Evolutionary conservation across 2,113 vertebrate genomes (phyloP).

Genomic region (Aspiorhynchus laticeps): DNA sequence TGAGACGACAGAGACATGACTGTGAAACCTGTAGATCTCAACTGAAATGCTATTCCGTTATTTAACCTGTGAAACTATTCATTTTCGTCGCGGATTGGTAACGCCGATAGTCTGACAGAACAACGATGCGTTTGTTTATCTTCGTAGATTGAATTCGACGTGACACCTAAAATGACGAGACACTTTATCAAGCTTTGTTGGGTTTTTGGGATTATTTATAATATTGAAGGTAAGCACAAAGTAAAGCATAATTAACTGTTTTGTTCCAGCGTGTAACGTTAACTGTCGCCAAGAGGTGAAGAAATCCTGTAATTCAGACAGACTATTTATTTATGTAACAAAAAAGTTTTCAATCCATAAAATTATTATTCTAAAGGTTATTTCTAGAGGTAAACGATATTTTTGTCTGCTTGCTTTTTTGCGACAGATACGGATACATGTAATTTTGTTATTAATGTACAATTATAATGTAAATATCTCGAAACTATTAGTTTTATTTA

Average conservation of each 20-base stretch:
- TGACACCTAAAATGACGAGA: conserved; percentile 34
- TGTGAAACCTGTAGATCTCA: neutral
- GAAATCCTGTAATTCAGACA: neutral
- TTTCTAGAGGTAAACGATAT: neutral
- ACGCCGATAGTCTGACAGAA: neutral
- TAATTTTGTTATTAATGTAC: neutral
- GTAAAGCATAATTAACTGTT: neutral
- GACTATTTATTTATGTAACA: neutral
- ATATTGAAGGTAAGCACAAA: conserved; percentile 63
- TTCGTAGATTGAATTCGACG: neutral
- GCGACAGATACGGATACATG: neutral
- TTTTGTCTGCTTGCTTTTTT: neutral
- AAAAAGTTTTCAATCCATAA: neutral
- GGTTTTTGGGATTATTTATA: conserved; percentile 45
- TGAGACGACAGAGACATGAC: neutral
- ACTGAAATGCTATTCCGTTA: neutral
- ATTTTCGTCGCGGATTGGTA: neutral
- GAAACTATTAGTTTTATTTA: neutral
- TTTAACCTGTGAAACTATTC: neutral
- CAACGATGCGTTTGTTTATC: neutral
- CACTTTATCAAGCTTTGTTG: neutral
- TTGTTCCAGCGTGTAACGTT: neutral
- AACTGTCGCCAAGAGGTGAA: too few relatives aligned
- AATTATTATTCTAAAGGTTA: neutral
- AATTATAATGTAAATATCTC: neutral